Percentiles rank a stretch among this genome's conserved stretches.
phyloP scores from a whole-genome alignment of 2,113 vertebrate species.

The Oryzias celebensis region DNA sequence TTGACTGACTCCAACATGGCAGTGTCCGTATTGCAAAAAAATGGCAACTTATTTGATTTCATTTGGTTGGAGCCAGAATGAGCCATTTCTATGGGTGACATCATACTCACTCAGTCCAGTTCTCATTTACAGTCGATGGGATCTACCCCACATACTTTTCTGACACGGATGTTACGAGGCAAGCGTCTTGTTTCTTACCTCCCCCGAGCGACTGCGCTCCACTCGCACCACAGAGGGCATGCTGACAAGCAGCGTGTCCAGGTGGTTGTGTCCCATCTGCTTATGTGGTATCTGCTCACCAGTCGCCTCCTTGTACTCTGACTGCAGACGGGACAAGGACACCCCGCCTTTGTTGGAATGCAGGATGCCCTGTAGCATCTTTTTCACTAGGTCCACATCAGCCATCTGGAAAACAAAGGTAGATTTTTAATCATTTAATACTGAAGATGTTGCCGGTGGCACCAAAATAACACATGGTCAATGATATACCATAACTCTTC shows the following conservation, averaged over 20 bases:
- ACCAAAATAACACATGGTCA: too few relatives aligned
- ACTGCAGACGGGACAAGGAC: constrained; percentile 82
- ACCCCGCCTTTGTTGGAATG: constrained; percentile 85
- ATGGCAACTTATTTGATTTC: too few relatives aligned
- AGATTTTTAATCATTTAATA: not conserved
- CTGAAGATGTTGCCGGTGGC: too few relatives aligned
- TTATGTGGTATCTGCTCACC: constrained; percentile 90
- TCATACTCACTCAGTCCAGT: too few relatives aligned
- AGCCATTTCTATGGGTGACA: too few relatives aligned
- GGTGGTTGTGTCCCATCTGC: constrained; percentile 83
- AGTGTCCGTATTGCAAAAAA: too few relatives aligned
- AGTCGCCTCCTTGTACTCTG: constrained; percentile 86
- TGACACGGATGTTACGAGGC: too few relatives aligned
- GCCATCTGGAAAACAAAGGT: constrained; percentile 79
- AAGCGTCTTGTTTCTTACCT: constrained; percentile 71
- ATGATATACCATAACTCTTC: too few relatives aligned
- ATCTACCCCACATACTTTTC: too few relatives aligned
- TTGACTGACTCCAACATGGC: too few relatives aligned
- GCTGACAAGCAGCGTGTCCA: constrained; percentile 83
- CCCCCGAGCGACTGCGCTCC: constrained; percentile 82
- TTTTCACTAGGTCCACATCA: constrained; percentile 84
- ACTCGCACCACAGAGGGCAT: constrained; percentile 85
- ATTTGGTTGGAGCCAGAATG: too few relatives aligned
- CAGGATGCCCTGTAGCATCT: constrained; percentile 86
- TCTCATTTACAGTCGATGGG: too few relatives aligned